Evolutionary conservation across 2,113 vertebrate genomes (phyloP).

Genomic region (Vidua chalybeata): DNA sequence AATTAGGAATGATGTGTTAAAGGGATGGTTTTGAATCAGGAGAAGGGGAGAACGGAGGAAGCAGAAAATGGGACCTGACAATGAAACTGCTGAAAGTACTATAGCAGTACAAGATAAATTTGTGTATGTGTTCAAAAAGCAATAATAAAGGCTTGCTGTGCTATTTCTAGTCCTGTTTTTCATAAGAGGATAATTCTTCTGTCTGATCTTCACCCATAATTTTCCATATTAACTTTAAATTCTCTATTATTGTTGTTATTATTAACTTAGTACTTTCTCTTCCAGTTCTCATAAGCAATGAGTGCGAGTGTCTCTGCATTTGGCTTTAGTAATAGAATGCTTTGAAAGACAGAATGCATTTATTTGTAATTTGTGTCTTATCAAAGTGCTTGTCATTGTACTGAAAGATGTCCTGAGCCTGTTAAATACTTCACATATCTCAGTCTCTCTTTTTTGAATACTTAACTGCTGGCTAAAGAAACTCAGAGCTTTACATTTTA

Average conservation of each 20-base stretch:
- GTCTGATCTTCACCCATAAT: not conserved
- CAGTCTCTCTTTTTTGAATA: not conserved
- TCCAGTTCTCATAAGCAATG: not conserved
- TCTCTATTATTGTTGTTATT: not conserved
- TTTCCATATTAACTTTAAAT: not conserved
- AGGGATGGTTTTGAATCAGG: conserved; percentile 81
- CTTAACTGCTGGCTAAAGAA: not conserved
- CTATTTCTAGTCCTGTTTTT: not conserved
- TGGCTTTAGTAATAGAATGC: not conserved
- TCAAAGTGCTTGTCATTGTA: not conserved
- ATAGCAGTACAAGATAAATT: conserved; percentile 23
- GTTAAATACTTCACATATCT: not conserved
- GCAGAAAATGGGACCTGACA: conserved; percentile 70
- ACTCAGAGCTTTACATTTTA: not conserved
- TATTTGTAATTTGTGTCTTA: not conserved
- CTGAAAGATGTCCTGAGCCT: not conserved
- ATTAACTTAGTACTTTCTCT: not conserved
- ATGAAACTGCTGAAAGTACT: conserved; percentile 46
- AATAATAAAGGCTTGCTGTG: not conserved
- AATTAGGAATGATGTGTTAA: conserved; percentile 91
- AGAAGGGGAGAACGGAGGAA: conserved; percentile 70
- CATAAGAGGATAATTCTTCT: not conserved
- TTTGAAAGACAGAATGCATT: not conserved
- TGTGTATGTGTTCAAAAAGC: conserved; percentile 27
- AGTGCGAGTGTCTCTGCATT: not conserved